phyloP scores from a whole-genome alignment of 2,113 vertebrate genomes.

The Hippocampus guttulatus region DNA sequence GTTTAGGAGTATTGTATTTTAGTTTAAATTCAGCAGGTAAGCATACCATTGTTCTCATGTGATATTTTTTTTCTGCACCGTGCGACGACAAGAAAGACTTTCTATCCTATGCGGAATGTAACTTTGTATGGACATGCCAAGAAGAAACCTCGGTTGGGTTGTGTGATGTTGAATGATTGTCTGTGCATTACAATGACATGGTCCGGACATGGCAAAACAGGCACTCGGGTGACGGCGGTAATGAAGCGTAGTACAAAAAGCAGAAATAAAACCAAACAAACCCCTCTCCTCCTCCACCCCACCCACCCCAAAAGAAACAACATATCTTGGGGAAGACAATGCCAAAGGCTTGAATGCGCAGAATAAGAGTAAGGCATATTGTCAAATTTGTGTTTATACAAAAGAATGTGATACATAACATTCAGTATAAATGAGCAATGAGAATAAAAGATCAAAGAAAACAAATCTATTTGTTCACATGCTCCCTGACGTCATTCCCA shows the following conservation, averaged over 20 bases:
- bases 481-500: constrained; percentile 50
- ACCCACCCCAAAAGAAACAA: not conserved
- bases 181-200: constrained; percentile 40
- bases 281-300: too few species aligned
- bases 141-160: constrained; percentile 41
- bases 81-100: not conserved
- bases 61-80: not conserved
- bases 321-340: constrained; percentile 21
- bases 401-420: constrained; percentile 66
- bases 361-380: constrained; percentile 67
- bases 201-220: constrained; percentile 43
- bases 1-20: constrained; percentile 27
- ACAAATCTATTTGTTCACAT: constrained; percentile 60
- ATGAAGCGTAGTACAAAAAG: constrained; percentile 27
- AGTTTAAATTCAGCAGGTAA: constrained; percentile 54
- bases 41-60: constrained; percentile 52
- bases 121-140: constrained; percentile 27
- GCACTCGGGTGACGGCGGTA: constrained; percentile 64
- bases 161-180: constrained; percentile 61
- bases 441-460: constrained; percentile 44
- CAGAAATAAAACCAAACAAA: constrained; percentile 11
- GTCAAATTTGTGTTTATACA: constrained; percentile 69
- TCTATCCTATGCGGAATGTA: constrained; percentile 7
- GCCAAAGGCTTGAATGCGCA: constrained; percentile 36
- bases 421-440: constrained; percentile 63